Conservation (phyloP, 53 echinoderm and acorn worm genomes). For the Patiria pectinifera region DNA sequence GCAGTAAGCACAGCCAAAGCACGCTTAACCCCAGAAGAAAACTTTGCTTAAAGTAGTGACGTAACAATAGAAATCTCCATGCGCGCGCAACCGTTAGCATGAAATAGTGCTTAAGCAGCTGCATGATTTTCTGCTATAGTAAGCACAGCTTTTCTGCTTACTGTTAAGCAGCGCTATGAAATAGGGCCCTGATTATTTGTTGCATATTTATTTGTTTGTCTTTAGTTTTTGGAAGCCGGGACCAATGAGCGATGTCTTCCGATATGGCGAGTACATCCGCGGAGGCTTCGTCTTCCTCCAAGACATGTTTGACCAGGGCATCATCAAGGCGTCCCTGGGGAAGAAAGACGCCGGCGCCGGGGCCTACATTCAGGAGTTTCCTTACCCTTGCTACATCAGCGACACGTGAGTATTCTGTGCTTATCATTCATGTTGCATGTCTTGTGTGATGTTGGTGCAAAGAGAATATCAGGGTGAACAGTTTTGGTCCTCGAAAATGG, state of each 20-base stretch:
- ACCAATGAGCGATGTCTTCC: constrained; percentile 51
- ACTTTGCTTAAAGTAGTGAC: too few relatives aligned
- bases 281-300: constrained; percentile 93
- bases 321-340: constrained; percentile 76
- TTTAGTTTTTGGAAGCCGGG: constrained; percentile 87
- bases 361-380: constrained; percentile 92
- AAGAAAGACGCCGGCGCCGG: constrained; percentile 79
- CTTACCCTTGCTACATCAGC: constrained; percentile 90
- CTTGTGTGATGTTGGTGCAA: neutral
- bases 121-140: too few relatives aligned
- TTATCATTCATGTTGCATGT: neutral
- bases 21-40: too few relatives aligned
- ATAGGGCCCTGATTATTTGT: neutral
- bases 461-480: too few relatives aligned
- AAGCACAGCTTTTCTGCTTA: too few relatives aligned
- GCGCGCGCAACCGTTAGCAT: too few relatives aligned
- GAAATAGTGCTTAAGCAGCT: too few relatives aligned
- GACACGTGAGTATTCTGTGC: constrained; percentile 80
- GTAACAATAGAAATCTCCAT: too few relatives aligned
- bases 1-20: too few relatives aligned
- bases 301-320: constrained; percentile 92
- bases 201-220: neutral
- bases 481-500: neutral
- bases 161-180: too few relatives aligned
- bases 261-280: constrained; percentile 34